Conservation (phyloP, 2,888 invertebrate genomes). For the Clivina fossor region DNA sequence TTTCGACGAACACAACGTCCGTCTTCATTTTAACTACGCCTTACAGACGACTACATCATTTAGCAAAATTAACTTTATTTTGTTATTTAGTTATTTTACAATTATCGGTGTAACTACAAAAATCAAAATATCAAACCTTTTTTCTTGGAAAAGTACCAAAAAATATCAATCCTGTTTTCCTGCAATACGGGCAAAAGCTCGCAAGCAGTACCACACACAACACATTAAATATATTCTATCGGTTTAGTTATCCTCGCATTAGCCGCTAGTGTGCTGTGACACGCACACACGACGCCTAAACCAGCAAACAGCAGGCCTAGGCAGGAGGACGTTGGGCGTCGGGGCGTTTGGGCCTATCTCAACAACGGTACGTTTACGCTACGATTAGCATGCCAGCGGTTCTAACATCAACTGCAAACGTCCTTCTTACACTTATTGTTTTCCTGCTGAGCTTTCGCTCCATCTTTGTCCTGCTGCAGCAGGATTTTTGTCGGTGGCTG, state of each 20-base stretch:
- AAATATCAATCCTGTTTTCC: slow-evolving; percentile 10
- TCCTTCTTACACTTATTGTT: no score
- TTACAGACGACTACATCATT: no score
- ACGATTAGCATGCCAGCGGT: slow-evolving; percentile 16
- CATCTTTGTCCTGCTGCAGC: no score
- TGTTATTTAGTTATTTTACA: no score
- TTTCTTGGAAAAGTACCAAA: neutral
- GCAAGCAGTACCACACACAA: slow-evolving; percentile 6
- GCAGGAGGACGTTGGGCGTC: neutral
- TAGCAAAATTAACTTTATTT: no score
- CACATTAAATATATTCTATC: slow-evolving; percentile 19
- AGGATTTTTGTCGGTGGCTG: no score
- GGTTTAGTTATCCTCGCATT: slow-evolving; percentile 24
- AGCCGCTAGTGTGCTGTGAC: slow-evolving; percentile 3
- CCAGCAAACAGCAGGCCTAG: neutral
- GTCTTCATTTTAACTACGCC: no score
- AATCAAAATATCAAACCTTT: slow-evolving; percentile 3
- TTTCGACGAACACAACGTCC: no score
- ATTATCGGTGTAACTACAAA: no score
- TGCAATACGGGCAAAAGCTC: neutral
- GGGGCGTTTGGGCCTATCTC: no score
- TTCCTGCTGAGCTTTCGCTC: no score
- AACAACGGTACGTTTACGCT: slow-evolving; percentile 9
- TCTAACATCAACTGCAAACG: slow-evolving; percentile 6
- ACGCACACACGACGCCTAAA: slow-evolving; percentile 9